These are phyloP conservation scores for Pardosa pseudoannulata DNA, from an alignment of 2,888 invertebrate genomes.

Conservation along the genomic window DNA sequence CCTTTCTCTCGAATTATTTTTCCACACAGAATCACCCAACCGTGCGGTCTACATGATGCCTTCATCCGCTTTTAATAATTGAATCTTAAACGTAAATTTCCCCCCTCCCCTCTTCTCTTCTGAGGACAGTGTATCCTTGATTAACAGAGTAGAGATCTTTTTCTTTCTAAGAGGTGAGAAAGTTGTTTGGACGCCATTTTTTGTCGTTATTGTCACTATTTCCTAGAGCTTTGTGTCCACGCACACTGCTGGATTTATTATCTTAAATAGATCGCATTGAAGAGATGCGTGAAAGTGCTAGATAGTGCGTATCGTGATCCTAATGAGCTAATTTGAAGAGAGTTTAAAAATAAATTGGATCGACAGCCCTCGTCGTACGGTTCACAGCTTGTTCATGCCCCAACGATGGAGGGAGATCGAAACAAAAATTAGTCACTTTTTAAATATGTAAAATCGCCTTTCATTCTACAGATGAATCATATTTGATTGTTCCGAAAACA, in stretches of 20 bases:
- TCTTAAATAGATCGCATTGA: background rate
- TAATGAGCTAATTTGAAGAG: background rate
- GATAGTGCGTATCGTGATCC: slow-evolving; percentile 4
- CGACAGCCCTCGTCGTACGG: background rate
- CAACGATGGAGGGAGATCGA: too few species aligned
- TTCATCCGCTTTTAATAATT: slow-evolving; percentile 71
- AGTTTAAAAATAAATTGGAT: background rate
- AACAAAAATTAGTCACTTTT: too few species aligned
- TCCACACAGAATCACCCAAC: slow-evolving; percentile 42
- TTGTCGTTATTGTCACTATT: background rate
- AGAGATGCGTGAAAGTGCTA: background rate
- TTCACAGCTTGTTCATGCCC: background rate
- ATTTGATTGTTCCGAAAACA: too few species aligned
- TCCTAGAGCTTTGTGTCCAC: background rate
- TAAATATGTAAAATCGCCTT: background rate
- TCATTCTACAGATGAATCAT: background rate
- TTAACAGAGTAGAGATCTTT: slow-evolving; percentile 12
- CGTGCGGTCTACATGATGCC: slow-evolving; percentile 49
- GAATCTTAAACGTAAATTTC: slow-evolving; percentile 55
- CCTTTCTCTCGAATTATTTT: slow-evolving; percentile 9
- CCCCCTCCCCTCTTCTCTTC: background rate
- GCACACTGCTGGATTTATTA: background rate
- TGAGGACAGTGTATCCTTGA: background rate
- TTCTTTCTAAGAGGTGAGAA: background rate
- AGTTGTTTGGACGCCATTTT: background rate